phyloP scores from a whole-genome alignment of 1,140 invertebrate species.

The Leptinotarsa undecemlineata region DNA sequence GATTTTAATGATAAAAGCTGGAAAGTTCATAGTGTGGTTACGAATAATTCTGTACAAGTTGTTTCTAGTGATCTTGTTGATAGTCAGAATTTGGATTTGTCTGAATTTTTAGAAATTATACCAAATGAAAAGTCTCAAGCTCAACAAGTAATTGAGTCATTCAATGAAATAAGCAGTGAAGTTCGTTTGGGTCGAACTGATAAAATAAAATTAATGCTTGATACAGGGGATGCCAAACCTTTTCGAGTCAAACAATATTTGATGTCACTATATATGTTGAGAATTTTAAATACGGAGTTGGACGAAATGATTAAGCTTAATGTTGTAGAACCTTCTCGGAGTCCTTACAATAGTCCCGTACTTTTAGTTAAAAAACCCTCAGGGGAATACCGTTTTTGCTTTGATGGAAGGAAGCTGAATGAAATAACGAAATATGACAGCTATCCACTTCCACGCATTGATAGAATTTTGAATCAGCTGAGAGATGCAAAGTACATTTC shows the following conservation, averaged over 20 bases:
- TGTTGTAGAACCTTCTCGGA: slow-evolving; percentile 31
- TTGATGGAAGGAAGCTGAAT: too few relatives aligned
- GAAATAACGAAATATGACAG: too few relatives aligned
- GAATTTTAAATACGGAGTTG: too few relatives aligned
- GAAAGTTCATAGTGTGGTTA: neutral
- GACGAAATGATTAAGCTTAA: slow-evolving; percentile 18
- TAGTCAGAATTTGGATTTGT: neutral
- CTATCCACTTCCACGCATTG: too few relatives aligned
- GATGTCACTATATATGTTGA: too few relatives aligned
- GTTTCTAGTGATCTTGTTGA: neutral
- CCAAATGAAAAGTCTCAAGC: neutral
- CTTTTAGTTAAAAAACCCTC: neutral
- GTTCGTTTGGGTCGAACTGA: neutral
- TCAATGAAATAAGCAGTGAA: slow-evolving; percentile 1
- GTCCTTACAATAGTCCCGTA: slow-evolving; percentile 27
- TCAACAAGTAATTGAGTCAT: neutral
- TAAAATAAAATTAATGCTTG: slow-evolving; percentile 20
- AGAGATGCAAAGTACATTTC: too few relatives aligned
- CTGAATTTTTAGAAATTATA: neutral
- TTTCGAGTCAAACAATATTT: slow-evolving; percentile 9
- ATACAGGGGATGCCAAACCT: slow-evolving; percentile 27
- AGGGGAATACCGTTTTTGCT: too few relatives aligned
- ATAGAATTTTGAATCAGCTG: too few relatives aligned
- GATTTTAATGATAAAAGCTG: neutral
- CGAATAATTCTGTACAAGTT: neutral